Conservation (phyloP, 2,113 vertebrate species). For the Oenanthe oenanthe region DNA sequence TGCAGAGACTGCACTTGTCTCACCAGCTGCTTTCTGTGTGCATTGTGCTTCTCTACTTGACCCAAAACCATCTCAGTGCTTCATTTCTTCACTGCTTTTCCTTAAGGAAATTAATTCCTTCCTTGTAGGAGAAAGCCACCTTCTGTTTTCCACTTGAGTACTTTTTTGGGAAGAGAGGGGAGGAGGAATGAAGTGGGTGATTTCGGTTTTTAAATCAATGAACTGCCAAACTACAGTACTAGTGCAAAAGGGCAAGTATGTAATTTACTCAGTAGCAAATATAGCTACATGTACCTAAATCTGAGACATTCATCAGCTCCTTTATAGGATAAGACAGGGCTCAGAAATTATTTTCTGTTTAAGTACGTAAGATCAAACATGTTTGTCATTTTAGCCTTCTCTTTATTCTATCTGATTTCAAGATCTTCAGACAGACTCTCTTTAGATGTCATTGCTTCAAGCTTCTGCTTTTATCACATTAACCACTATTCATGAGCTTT, state of each 20-base stretch:
- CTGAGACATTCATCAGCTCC: slow-evolving; percentile 30
- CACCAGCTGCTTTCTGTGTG: not conserved
- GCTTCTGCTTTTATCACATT: slow-evolving; percentile 53
- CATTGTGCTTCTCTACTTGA: not conserved
- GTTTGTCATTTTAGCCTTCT: slow-evolving; percentile 53
- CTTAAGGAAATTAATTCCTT: slow-evolving; percentile 32
- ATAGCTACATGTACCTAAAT: slow-evolving; percentile 48
- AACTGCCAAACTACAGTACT: not conserved
- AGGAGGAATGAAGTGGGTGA: slow-evolving; percentile 12
- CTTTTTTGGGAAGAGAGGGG: not conserved
- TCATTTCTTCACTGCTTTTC: slow-evolving; percentile 11
- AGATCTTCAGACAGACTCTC: slow-evolving; percentile 33
- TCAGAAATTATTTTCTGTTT: slow-evolving; percentile 57
- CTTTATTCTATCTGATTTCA: slow-evolving; percentile 51
- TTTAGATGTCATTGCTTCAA: slow-evolving; percentile 55
- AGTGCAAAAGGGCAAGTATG: slow-evolving; percentile 32
- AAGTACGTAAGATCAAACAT: slow-evolving; percentile 34
- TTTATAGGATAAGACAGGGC: slow-evolving; percentile 56
- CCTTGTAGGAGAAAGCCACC: not conserved
- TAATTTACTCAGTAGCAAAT: slow-evolving; percentile 49
- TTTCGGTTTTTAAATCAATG: slow-evolving; percentile 24
- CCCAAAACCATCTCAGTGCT: not conserved
- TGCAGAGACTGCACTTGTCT: not conserved
- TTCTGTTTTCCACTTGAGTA: slow-evolving; percentile 5
- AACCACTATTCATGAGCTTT: slow-evolving; percentile 49